phyloP scores from a whole-genome alignment of 1,140 invertebrate species.

The Procambarus virginalis region DNA sequence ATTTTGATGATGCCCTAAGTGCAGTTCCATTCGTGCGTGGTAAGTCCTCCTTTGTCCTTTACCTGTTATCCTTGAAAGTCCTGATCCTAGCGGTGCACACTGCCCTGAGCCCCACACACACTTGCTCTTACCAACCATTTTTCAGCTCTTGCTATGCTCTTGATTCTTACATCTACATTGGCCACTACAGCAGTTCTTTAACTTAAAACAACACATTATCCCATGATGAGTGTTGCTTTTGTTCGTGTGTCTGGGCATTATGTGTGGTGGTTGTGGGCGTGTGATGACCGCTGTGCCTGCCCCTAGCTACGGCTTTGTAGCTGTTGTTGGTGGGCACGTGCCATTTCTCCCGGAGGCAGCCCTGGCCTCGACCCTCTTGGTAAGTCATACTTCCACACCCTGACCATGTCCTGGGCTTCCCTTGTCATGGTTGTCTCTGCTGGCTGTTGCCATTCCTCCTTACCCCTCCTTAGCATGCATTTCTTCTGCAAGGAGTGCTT shows the following conservation, averaged over 20 bases:
- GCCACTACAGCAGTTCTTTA: constrained; percentile 15
- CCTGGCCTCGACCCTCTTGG: constrained; percentile 35
- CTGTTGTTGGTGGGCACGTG: constrained; percentile 31
- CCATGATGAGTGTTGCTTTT: constrained; percentile 8
- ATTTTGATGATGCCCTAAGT: constrained; percentile 29
- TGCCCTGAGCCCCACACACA: constrained; percentile 35
- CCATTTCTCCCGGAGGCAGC: constrained; percentile 18
- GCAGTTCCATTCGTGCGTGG: constrained; percentile 47
- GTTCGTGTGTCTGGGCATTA: background rate
- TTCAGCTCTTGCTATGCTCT: background rate
- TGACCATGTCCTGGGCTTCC: background rate
- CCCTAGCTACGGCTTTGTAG: constrained; percentile 23
- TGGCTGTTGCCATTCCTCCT: background rate
- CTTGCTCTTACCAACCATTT: background rate
- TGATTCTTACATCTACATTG: background rate
- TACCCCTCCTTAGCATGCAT: background rate
- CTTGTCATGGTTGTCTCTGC: constrained; percentile 6
- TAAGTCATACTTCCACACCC: constrained; percentile 43
- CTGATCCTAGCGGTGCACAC: constrained; percentile 23
- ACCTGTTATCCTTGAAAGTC: constrained; percentile 46
- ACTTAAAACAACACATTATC: background rate
- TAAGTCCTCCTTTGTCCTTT: constrained; percentile 47
- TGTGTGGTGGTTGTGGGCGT: constrained; percentile 29
- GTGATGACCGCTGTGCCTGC: constrained; percentile 19
- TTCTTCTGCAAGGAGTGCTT: background rate